These are phyloP conservation scores for Trypoxylon attenuatum DNA, from an alignment of 2,888 invertebrate genomes.

Conservation along the genomic window DNA sequence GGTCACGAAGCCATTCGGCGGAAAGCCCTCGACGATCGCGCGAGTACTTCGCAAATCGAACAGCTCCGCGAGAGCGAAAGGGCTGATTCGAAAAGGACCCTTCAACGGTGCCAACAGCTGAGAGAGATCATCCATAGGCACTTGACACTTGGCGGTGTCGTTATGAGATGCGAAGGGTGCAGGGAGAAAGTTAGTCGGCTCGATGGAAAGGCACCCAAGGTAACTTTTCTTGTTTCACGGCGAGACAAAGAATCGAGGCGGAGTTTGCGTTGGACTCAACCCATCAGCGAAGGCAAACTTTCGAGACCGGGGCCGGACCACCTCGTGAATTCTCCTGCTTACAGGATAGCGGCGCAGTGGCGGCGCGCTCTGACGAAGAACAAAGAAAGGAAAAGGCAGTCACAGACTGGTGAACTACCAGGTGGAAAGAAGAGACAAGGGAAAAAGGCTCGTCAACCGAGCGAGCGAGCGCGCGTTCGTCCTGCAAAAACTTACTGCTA, in stretches of 20 bases:
- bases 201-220: neutral
- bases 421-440: neutral
- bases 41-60: slow-evolving; percentile 26
- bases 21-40: slow-evolving; percentile 19
- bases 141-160: too few relatives aligned
- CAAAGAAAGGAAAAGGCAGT: neutral
- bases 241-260: slow-evolving; percentile 16
- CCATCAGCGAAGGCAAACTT: slow-evolving; percentile 18
- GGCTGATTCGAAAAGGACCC: too few relatives aligned
- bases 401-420: neutral
- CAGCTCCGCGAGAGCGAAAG: too few relatives aligned
- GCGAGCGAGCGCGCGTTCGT: slow-evolving; percentile 17
- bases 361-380: neutral
- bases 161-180: too few relatives aligned
- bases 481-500: slow-evolving; percentile 50
- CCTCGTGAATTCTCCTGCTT: slow-evolving; percentile 9
- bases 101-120: too few relatives aligned
- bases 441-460: slow-evolving; percentile 3
- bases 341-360: neutral
- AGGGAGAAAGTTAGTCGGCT: too few relatives aligned
- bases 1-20: slow-evolving; percentile 6
- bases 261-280: slow-evolving; percentile 15
- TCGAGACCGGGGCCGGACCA: neutral
- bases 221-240: slow-evolving; percentile 30
- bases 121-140: too few relatives aligned